Conservation (phyloP, 2,113 vertebrate genomes). For the Budorcas taxicolor region DNA sequence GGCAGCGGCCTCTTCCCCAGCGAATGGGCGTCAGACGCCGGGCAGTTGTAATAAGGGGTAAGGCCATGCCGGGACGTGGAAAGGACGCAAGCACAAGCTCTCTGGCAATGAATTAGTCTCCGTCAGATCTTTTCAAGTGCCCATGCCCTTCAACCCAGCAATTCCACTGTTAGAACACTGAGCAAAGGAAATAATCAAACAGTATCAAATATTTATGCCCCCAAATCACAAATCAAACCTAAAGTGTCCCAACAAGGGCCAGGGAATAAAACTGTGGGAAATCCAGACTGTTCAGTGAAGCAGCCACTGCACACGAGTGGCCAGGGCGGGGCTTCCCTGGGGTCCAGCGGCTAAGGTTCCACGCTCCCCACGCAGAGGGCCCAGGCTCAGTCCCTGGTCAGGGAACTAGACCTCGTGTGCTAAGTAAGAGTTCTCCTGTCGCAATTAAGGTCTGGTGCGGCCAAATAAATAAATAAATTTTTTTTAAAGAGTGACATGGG, state of each 20-base stretch:
- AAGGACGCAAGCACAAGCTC: not conserved
- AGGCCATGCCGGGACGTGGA: no score
- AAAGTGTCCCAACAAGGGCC: not conserved
- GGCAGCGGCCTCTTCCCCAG: not conserved
- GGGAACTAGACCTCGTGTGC: not conserved
- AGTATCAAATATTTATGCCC: not conserved
- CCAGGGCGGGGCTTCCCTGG: not conserved
- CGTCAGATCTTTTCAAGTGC: not conserved
- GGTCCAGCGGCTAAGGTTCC: not conserved
- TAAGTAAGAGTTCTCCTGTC: not conserved
- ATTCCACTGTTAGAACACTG: not conserved
- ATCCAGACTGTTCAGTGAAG: not conserved
- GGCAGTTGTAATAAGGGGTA: not conserved
- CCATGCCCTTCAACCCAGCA: not conserved
- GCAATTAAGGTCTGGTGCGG: not conserved
- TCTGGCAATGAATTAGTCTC: not conserved
- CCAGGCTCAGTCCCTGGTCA: not conserved
- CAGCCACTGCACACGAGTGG: not conserved
- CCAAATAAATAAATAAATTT: not conserved
- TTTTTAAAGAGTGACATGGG: not conserved
- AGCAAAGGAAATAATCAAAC: not conserved
- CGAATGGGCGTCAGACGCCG: accelerated
- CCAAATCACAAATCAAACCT: not conserved
- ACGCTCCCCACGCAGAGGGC: not conserved
- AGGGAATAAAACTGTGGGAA: not conserved